Evolutionary conservation across 2,113 vertebrate species (phyloP), one percentile per base, ranked within the genome.

Genomic region (Syngnathus typhle): DNA sequence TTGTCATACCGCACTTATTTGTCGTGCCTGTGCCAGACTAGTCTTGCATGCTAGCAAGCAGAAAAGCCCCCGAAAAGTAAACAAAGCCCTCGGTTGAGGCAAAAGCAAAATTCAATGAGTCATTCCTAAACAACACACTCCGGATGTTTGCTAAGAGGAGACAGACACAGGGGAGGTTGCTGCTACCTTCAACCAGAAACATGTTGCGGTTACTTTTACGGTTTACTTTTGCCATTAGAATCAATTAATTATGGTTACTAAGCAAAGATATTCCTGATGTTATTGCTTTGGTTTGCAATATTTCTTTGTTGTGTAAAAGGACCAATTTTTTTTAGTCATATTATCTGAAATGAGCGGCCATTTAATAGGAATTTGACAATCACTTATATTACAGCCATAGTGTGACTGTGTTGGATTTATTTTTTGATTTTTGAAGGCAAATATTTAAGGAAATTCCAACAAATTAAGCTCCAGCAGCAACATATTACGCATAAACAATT

Each of bases 41-140:
- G 11, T 56, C 38, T 54, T n/a, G 6, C 56, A 69, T 19, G 36
- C 65, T 15, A 39, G 43, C 36, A 51, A 41, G 44, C 55, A 72
- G 38, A 59, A 59, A 60, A 54, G 19, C 66, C 36, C 47, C 44
- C 36, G 70, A 68, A 27, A 82, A 36, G 56, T 64, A 71, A 75
- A 84, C 47, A 64, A 32, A 58, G 32, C 3, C 47, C 19, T n/a
- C 3, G 37, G 11, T 49, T 58, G 21, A 47, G 11, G 16, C 7
- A 8, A 15, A 11, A 61, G 23, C 60, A 43, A 65, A 58, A 65
- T 32, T 7, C 32, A 47, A 36, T 5, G 1, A 58, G 12, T 1
- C 2, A 1, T 5, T 12, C 27, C 43, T 51, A 54, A 58, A 68
- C 55, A 11, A 71, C 38, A 65, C 60, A 66, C 12, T 11, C 43